A percentile compares a stretch with the other conserved stretches of the same genome.
Evolutionary conservation across 2,888 invertebrate species (phyloP).

Genomic region (Lamellibrachia columna): DNA sequence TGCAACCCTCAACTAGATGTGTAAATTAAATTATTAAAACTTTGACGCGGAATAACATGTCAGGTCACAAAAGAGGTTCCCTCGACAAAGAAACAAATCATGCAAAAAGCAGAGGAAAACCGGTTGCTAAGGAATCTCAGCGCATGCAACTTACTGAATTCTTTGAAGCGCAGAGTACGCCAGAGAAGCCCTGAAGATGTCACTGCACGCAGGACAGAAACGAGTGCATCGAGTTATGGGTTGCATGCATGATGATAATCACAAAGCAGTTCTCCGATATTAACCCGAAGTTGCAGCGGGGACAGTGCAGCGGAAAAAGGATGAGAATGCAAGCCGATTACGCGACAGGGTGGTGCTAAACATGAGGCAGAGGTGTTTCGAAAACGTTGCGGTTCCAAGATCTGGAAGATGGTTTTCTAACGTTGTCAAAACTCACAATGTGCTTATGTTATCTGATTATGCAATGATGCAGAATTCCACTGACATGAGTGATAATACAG

Average conservation of each 20-base stretch:
- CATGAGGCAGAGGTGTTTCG: neutral
- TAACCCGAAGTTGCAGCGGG: neutral
- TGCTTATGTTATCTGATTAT: neutral
- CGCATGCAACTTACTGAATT: slow-evolving; percentile 57
- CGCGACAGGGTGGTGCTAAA: neutral
- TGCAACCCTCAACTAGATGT: neutral
- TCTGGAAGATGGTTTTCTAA: neutral
- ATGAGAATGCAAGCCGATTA: neutral
- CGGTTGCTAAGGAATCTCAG: neutral
- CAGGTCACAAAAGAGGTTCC: neutral
- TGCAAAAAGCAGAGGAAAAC: neutral
- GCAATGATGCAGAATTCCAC: neutral
- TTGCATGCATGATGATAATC: neutral
- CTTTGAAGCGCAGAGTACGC: slow-evolving; percentile 56
- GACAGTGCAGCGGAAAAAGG: neutral
- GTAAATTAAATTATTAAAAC: too few relatives aligned
- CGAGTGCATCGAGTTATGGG: neutral
- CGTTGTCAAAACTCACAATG: neutral
- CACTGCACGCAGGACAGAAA: slow-evolving; percentile 31
- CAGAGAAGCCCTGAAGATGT: slow-evolving; percentile 58
- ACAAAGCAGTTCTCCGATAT: neutral
- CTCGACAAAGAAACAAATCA: neutral
- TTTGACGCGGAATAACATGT: too few relatives aligned
- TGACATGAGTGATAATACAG: neutral
- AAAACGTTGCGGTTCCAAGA: neutral